Evolutionary conservation across 2,113 vertebrate genomes (phyloP).

Genomic region (Myiozetetes cayanensis): DNA sequence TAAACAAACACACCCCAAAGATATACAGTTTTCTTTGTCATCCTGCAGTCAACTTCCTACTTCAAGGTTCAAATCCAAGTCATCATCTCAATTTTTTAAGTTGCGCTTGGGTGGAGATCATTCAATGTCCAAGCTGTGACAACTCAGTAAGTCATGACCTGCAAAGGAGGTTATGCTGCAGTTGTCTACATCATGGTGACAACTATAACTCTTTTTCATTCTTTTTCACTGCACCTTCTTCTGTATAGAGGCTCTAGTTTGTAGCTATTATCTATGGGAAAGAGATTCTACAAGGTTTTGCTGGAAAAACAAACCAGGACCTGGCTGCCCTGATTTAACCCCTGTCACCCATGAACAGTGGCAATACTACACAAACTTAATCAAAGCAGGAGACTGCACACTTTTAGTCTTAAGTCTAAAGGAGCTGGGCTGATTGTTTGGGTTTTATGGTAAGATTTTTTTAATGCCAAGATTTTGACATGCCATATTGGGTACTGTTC

Average conservation of each 20-base stretch:
- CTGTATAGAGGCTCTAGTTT: background rate
- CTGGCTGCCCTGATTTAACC: background rate
- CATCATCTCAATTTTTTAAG: background rate
- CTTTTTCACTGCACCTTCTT: background rate
- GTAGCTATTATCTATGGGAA: background rate
- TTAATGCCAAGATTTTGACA: background rate
- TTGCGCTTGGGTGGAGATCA: background rate
- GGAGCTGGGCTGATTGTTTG: background rate
- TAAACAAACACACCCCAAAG: constrained; percentile 36
- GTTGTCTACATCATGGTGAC: background rate
- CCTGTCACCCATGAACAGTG: background rate
- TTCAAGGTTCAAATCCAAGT: constrained; percentile 6
- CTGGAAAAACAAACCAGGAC: background rate
- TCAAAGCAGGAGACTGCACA: background rate
- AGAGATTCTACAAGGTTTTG: background rate
- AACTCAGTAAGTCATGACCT: background rate
- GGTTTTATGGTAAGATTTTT: background rate
- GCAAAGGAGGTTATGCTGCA: background rate
- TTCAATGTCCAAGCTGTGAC: background rate
- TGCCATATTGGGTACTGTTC: background rate
- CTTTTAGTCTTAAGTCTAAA: background rate
- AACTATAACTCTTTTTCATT: background rate
- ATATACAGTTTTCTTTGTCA: background rate
- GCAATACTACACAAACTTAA: background rate
- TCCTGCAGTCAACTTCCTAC: background rate